phyloP scores from a whole-genome alignment of 1,140 invertebrate genomes.

The Tetragonula clypearis region DNA sequence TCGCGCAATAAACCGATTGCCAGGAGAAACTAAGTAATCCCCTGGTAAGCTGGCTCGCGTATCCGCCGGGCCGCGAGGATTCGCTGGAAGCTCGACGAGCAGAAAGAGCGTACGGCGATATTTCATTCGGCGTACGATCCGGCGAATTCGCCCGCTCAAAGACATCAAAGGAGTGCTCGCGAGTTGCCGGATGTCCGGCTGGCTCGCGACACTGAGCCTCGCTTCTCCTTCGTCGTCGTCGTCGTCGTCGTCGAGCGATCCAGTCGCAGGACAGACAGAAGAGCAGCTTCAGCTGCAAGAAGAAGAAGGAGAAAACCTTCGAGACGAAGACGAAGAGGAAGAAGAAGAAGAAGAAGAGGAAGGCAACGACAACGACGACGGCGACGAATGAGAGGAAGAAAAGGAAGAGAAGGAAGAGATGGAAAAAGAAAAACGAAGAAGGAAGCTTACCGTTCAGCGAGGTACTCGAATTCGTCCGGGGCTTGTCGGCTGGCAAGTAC shows the following conservation, averaged over 20 bases:
- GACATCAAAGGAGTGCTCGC: conserved; percentile 72
- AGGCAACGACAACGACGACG: conserved; percentile 1
- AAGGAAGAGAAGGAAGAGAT: not conserved
- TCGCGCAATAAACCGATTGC: conserved; percentile 44
- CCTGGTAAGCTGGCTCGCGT: conserved; percentile 14
- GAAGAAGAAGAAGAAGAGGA: conserved; percentile 10
- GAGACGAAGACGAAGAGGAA: conserved; percentile 3
- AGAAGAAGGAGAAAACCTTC: not conserved
- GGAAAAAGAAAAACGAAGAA: not conserved
- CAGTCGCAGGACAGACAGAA: not conserved
- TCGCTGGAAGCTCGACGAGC: conserved; percentile 17
- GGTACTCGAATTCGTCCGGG: conserved; percentile 70
- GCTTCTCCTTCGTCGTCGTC: conserved; percentile 21
- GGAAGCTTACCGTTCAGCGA: conserved; percentile 43
- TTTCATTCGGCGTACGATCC: conserved; percentile 77
- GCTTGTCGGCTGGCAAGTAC: conserved; percentile 73
- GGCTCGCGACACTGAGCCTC: conserved; percentile 47
- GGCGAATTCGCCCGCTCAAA: conserved; percentile 68
- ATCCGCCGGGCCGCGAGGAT: conserved; percentile 3
- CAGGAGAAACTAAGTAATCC: conserved; percentile 32
- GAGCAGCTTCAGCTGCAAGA: conserved; percentile 5
- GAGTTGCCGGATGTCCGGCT: conserved; percentile 77
- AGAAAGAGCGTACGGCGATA: conserved; percentile 61
- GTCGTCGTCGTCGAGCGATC: conserved; percentile 10
- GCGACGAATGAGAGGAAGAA: conserved; percentile 6